phyloP scores from a whole-genome alignment of 2,797 vertebrate genomes.

The Urophycis tenuis region DNA sequence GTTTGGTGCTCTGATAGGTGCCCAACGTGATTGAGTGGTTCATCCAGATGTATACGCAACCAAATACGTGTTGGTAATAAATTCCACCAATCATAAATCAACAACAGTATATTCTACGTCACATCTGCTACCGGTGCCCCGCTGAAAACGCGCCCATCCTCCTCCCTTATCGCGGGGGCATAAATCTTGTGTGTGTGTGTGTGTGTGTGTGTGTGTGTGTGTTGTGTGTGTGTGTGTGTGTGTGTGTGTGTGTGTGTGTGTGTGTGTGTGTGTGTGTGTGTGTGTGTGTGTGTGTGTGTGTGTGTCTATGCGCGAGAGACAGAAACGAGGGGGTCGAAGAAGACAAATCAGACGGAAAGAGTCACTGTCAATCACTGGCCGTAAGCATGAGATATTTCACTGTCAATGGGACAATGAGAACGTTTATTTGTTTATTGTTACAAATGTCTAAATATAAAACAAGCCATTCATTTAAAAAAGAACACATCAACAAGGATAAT shows the following conservation, averaged over 20 bases:
- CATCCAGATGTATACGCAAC: constrained; percentile 6
- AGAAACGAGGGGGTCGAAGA: no score
- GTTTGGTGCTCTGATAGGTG: not conserved
- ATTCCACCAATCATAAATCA: not conserved
- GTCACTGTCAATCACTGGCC: not conserved
- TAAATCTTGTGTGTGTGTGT: not conserved
- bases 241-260: not conserved
- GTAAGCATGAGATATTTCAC: not conserved
- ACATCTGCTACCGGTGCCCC: constrained; percentile 10
- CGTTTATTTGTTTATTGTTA: constrained; percentile 40
- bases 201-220: not conserved
- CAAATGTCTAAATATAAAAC: constrained; percentile 58
- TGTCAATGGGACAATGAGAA: not conserved
- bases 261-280: not conserved
- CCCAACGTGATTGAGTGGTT: constrained; percentile 5
- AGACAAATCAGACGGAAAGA: no score
- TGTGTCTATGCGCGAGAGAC: not conserved
- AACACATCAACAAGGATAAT: constrained; percentile 19
- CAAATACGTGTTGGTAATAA: not conserved
- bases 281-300: not conserved
- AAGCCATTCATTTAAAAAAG: constrained; percentile 19
- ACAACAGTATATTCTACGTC: not conserved
- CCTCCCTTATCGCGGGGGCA: not conserved
- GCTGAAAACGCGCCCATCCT: not conserved
- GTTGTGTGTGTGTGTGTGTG: not conserved